Evolutionary conservation across 2,888 invertebrate genomes (phyloP).

Genomic region (Ophion obscuratus): DNA sequence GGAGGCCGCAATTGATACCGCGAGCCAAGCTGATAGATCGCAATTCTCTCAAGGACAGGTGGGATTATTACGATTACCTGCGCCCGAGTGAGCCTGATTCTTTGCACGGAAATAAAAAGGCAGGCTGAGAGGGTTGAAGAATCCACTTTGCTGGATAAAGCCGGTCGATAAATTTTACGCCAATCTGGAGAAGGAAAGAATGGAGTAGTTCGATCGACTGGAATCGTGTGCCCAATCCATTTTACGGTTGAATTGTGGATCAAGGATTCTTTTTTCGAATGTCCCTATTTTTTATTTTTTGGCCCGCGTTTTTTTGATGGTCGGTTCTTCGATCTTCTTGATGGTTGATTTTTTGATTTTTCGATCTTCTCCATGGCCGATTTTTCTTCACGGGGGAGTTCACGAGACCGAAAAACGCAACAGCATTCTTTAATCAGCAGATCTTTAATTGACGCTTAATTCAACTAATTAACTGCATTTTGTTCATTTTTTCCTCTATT

Average conservation of each 20-base stretch:
- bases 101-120: neutral
- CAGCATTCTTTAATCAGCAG: no score
- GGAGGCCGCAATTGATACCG: slow-evolving; percentile 92
- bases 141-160: neutral
- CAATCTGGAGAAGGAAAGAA: neutral
- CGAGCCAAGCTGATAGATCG: slow-evolving; percentile 92
- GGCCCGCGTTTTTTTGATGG: no score
- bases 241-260: neutral
- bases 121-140: neutral
- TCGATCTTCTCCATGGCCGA: no score
- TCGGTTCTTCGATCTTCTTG: no score
- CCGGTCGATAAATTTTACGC: neutral
- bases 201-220: neutral
- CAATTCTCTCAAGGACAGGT: slow-evolving; percentile 91
- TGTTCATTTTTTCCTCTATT: neutral
- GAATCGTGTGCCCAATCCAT: neutral
- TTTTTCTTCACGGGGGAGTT: no score
- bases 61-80: slow-evolving; percentile 71
- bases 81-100: neutral
- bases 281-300: neutral
- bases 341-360: no score
- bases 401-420: no score
- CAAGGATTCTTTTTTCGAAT: no score
- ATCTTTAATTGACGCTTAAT: neutral
- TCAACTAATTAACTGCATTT: neutral